Percentiles rank a stretch among this genome's conserved stretches.
phyloP scores from a whole-genome alignment of 2,888 invertebrate species.

The Cephalotes varians region DNA sequence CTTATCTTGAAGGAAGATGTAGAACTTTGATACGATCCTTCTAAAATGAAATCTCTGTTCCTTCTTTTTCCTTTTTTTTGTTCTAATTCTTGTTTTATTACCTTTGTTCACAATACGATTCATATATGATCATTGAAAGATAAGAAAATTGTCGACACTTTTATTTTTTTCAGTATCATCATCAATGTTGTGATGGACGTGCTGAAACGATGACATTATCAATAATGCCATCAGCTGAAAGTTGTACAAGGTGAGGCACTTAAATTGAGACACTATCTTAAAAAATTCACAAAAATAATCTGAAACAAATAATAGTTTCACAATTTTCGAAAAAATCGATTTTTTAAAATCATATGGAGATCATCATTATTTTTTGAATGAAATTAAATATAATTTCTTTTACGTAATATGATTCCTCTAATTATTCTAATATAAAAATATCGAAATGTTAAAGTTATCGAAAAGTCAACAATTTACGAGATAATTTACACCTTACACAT shows the following conservation, averaged over 20 bases:
- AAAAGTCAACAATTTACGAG: no score
- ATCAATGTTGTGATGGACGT: neutral
- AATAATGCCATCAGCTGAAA: neutral
- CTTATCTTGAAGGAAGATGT: slow-evolving; percentile 51
- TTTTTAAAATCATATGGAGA: no score
- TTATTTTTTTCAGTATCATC: neutral
- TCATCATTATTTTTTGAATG: no score
- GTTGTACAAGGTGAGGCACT: neutral
- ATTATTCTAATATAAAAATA: no score
- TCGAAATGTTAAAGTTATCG: no score
- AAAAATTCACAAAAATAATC: no score
- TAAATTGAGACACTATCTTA: no score
- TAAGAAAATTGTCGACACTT: neutral
- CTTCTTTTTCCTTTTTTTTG: neutral
- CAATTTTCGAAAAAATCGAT: no score
- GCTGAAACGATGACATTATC: neutral
- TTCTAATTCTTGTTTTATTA: neutral
- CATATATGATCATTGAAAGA: neutral
- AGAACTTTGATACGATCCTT: slow-evolving; percentile 27
- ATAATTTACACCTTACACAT: no score
- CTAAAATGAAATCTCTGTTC: slow-evolving; percentile 29
- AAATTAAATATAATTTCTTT: no score
- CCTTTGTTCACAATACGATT: neutral
- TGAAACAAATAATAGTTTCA: no score
- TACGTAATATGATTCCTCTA: no score